These are phyloP conservation scores for Bubo bubo DNA, from an alignment of 2,113 vertebrate species.

Conservation along the genomic window DNA sequence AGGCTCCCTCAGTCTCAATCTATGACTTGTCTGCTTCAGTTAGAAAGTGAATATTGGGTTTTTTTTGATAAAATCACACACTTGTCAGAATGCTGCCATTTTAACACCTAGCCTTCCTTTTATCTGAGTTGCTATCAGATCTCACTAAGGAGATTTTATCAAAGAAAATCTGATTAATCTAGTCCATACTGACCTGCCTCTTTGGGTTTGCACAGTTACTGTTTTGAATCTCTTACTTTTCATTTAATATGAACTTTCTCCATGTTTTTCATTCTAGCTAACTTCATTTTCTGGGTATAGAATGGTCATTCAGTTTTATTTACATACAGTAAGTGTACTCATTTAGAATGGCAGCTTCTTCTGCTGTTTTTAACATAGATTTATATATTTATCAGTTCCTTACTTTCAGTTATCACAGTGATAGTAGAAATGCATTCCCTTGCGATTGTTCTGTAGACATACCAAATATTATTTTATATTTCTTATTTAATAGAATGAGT, in stretches of 20 bases:
- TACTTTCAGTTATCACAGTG: background rate
- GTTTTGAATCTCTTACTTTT: background rate
- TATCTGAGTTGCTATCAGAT: background rate
- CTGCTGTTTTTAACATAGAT: background rate
- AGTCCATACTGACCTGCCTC: background rate
- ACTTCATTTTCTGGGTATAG: constrained; percentile 19
- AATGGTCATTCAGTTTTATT: background rate
- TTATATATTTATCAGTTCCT: background rate
- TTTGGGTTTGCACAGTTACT: background rate
- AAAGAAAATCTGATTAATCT: background rate
- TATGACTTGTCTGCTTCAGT: background rate
- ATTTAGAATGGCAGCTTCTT: background rate
- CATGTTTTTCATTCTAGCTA: background rate
- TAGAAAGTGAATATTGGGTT: background rate
- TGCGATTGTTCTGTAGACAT: background rate
- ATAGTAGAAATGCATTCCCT: background rate
- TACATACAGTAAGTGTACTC: background rate
- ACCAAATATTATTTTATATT: background rate
- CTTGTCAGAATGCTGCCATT: background rate
- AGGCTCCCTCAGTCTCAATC: background rate
- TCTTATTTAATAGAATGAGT: background rate
- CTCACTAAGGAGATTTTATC: background rate
- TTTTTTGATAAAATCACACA: background rate
- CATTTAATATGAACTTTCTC: background rate
- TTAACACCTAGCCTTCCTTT: background rate